Evolutionary conservation across 2,888 invertebrate genomes (phyloP), one percentile per base, ranked within the genome.

Genomic region (Chaetoderma sp.): DNA sequence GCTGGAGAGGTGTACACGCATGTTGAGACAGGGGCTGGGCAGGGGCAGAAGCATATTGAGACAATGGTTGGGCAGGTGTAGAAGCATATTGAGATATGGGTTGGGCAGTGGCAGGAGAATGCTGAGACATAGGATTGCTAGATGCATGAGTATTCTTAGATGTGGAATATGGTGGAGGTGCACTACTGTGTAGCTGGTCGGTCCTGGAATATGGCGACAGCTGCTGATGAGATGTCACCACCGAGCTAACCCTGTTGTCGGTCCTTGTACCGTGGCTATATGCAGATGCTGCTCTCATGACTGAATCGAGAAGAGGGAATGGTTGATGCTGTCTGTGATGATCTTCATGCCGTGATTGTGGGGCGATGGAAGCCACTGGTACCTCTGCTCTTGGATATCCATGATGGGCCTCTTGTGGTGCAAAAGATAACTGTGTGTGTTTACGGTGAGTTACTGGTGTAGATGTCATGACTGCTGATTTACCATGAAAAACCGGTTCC

Each of bases 391-490:
- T 33, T 59, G 23, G 27, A 45, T n/a, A 27, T 13, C 66, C 63
- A 18, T 68, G 67, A 18, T 62, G 55, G n/a, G n/a, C n/a, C n/a
- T n/a, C n/a, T n/a, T n/a, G n/a, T n/a, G n/a, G n/a, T n/a, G n/a
- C n/a, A 21, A 60, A 32, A 10, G 59, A 49, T 5, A 55, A 52
- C 13, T 61, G 36, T 0, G 63, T 44, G 36, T 69, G 65, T 54
- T 69, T 72, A 13, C 76, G 64, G n/a, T 68, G 65, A 13, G 70
- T 70, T 1, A 75, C 70, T 6, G 80, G 78, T 10, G 76, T 78
- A 3, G 80, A 77, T 6, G 76, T 77, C 71, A 78, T 75, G n/a
- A 76, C 71, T 27, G 74, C 67, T 2, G 72, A 71, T 54, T 73
- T 76, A 50, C 70, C 73, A 52, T 65, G 60, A 23, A 62, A 52